Percentiles rank a stretch among this genome's conserved stretches.
Conservation (phyloP, 2,888 invertebrate species). For the Eudasyphora cyanicolor region DNA sequence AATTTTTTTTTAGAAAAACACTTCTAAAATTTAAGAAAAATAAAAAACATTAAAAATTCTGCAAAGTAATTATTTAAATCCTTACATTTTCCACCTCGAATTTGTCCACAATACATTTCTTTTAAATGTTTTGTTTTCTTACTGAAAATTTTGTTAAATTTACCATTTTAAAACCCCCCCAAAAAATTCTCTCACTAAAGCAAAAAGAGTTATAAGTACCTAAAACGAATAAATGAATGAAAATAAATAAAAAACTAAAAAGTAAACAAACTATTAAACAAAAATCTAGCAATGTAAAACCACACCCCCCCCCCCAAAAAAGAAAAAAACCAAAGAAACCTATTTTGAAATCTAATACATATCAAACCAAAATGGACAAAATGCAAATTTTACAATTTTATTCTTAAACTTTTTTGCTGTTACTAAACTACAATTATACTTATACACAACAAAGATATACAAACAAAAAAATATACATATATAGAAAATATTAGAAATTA, state of each 20-base stretch:
- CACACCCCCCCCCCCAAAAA: neutral
- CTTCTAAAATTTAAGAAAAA: conserved; percentile 55
- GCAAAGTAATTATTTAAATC: conserved; percentile 18
- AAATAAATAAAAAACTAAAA: conserved; percentile 55
- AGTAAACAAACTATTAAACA: conserved; percentile 60
- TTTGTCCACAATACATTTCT: too few species aligned
- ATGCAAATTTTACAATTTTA: conserved; percentile 16
- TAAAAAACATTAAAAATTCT: conserved; percentile 43
- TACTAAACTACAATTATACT: neutral
- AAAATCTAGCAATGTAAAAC: conserved; percentile 12
- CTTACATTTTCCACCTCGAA: neutral
- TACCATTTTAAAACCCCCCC: neutral
- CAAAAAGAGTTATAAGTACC: conserved; percentile 64
- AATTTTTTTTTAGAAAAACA: conserved; percentile 29
- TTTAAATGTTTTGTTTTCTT: neutral
- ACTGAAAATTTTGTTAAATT: conserved; percentile 22
- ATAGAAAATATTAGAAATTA: too few species aligned
- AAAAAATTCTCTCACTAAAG: conserved; percentile 54
- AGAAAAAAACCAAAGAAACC: conserved; percentile 4
- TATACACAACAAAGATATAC: conserved; percentile 51
- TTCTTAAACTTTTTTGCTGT: neutral
- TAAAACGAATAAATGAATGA: conserved; percentile 42
- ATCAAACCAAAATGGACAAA: conserved; percentile 24
- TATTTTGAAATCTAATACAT: conserved; percentile 52
- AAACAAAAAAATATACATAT: conserved; percentile 20